Evolutionary conservation across 2,113 vertebrate genomes (phyloP).

Genomic region (Salminus brasiliensis): DNA sequence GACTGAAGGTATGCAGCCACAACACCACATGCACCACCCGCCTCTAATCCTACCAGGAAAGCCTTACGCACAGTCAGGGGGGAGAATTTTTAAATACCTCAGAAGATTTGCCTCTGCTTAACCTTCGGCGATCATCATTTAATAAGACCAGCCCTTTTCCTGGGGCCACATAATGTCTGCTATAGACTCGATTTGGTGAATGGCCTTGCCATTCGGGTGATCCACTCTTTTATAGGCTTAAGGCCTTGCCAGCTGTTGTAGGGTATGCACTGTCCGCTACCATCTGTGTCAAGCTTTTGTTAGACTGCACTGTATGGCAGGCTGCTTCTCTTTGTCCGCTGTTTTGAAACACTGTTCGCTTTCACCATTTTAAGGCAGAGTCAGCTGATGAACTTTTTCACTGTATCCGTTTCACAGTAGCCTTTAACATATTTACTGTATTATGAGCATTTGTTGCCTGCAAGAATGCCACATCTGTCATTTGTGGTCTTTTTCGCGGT

Average conservation of each 20-base stretch:
- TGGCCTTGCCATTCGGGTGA: constrained; percentile 14
- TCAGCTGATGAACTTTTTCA: no score
- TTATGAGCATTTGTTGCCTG: not conserved
- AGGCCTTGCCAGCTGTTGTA: constrained; percentile 30
- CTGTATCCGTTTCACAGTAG: no score
- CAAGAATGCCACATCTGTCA: not conserved
- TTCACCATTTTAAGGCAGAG: no score
- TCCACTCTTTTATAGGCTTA: constrained; percentile 22
- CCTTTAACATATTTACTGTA: not conserved
- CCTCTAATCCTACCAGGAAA: constrained; percentile 70
- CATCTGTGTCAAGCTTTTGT: constrained; percentile 21
- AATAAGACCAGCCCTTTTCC: constrained; percentile 49
- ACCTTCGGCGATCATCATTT: constrained; percentile 71
- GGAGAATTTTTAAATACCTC: constrained; percentile 66
- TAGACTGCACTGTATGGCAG: not conserved
- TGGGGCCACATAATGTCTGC: not conserved
- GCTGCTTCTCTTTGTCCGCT: no score
- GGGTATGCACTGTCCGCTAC: constrained; percentile 16
- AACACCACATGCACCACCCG: constrained; percentile 73
- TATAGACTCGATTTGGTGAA: not conserved
- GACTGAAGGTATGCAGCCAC: constrained; percentile 79
- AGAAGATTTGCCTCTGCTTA: constrained; percentile 72
- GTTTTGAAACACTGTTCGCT: no score
- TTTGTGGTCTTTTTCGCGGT: not conserved
- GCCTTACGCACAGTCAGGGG: constrained; percentile 73